Conservation (phyloP, 2,888 invertebrate species). For the Alloplasta piceator region DNA sequence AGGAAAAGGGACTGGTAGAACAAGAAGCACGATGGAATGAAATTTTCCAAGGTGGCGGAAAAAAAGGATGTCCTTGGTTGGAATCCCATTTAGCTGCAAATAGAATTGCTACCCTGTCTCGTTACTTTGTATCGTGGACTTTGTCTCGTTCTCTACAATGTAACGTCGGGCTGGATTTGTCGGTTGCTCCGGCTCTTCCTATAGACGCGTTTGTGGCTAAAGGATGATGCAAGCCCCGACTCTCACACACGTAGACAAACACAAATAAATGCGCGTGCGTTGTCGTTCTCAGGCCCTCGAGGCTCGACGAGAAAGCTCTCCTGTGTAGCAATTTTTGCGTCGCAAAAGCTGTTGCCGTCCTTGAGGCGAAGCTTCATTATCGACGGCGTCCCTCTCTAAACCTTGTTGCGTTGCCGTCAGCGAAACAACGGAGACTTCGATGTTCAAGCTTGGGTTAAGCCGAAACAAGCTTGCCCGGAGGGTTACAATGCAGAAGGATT, state of each 20-base stretch:
- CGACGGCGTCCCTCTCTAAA: constrained; percentile 45
- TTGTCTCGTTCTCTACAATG: constrained; percentile 22
- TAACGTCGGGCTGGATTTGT: constrained; percentile 57
- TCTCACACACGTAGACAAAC: background rate
- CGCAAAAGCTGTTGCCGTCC: constrained; percentile 30
- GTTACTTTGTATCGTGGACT: constrained; percentile 39
- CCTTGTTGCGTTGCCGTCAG: constrained; percentile 8
- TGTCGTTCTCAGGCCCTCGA: constrained; percentile 9
- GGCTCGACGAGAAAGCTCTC: constrained; percentile 26
- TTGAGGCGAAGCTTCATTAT: constrained; percentile 55
- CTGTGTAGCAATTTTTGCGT: constrained; percentile 28
- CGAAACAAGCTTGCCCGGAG: constrained; percentile 38
- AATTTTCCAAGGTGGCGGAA: background rate
- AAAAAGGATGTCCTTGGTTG: background rate
- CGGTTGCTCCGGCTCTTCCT: constrained; percentile 26
- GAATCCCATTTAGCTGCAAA: constrained; percentile 35
- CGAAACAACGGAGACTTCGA: background rate
- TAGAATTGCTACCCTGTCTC: constrained; percentile 36
- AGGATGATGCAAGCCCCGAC: constrained; percentile 14
- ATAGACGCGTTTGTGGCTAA: background rate
- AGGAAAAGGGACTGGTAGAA: too few relatives aligned
- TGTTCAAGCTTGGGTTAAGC: constrained; percentile 46
- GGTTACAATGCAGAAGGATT: constrained; percentile 17
- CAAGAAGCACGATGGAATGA: background rate
- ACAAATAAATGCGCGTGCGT: background rate